Percentiles rank a stretch among this genome's conserved stretches.
Conservation (phyloP, 2,888 invertebrate genomes). For the Nezara viridula region DNA sequence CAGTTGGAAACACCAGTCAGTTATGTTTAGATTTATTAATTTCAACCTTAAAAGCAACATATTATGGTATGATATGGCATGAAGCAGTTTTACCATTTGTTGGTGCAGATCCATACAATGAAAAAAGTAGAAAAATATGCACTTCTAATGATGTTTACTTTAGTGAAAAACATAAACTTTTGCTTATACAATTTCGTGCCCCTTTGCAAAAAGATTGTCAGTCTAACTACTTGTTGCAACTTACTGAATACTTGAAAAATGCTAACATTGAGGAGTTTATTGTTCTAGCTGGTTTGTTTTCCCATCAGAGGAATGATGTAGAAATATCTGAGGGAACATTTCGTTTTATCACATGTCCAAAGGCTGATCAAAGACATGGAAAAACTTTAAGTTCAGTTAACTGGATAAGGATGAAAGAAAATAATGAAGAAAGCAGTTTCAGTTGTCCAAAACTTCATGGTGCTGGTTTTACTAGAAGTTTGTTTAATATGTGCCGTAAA, state of each 20-base stretch:
- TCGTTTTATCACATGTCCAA: slow-evolving; percentile 59
- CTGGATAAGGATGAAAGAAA: slow-evolving; percentile 62
- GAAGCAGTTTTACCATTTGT: slow-evolving; percentile 82
- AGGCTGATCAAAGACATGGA: slow-evolving; percentile 35
- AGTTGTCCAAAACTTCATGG: slow-evolving; percentile 62
- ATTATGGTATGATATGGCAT: slow-evolving; percentile 81
- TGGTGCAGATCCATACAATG: slow-evolving; percentile 84
- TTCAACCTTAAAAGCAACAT: slow-evolving; percentile 78
- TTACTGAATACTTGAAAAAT: slow-evolving; percentile 61
- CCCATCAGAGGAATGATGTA: slow-evolving; percentile 63
- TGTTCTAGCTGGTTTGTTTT: slow-evolving; percentile 64
- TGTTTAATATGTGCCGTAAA: slow-evolving; percentile 60
- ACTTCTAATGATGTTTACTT: slow-evolving; percentile 64
- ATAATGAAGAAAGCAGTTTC: slow-evolving; percentile 59
- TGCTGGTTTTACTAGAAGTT: slow-evolving; percentile 61
- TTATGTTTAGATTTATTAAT: slow-evolving; percentile 86
- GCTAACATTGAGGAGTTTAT: slow-evolving; percentile 59
- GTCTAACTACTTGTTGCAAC: slow-evolving; percentile 59
- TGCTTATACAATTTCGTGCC: slow-evolving; percentile 64
- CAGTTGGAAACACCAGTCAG: slow-evolving; percentile 95
- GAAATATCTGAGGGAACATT: slow-evolving; percentile 61
- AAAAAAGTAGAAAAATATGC: slow-evolving; percentile 61
- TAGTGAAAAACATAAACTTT: slow-evolving; percentile 58
- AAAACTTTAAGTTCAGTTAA: slow-evolving; percentile 49
- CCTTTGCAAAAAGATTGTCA: slow-evolving; percentile 61